Base-by-base conservation (phyloP, 2,113 vertebrate species). In the Forbesichthys agassizii region DNA sequence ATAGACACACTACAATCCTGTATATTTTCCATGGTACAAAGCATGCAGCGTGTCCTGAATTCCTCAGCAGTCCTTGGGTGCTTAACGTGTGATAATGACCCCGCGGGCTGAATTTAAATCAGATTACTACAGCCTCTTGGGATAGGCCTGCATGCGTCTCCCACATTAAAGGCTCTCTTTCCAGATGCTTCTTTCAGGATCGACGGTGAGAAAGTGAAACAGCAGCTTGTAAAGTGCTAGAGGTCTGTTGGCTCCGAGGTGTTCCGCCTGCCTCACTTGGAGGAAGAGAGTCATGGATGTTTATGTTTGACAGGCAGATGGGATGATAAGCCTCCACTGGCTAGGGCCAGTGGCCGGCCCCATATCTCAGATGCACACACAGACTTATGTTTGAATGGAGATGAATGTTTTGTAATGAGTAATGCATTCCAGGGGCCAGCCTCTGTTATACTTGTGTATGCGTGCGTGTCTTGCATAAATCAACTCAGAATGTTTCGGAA, bases 21-120 rank as follows among this genome's bases (percentile, higher is more conserved):
- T 71, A 33, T 55, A 46, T 59, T 48, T 59, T 49, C 14, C 64
- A 53, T 48, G 33, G 48, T 53, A 14, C 54, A 48, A 74, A 64
- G 58, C 16, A 81, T 67, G 9, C 62, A 61, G 33, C 6, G 13
- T 64, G 56, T 11, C 64, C 54, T 36, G 5, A 59, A 65, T 77
- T 85, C 55, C 76, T 81, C 69, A 47, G 9, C 61, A 80, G 64
- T 71, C 66, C 55, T 60, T 1, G 3, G 52, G 67, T 80, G 71
- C 71, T 85, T 64, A 86, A 73, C 47, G 52, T 78, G 77, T 49
- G 57, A 82, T 87, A 83, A 89, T 82, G 75, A 84, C 75, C 70
- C 69, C 5, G 33, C 55, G 2, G 69, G 77, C 80, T 86, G 84
- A 87, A 89, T 84, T 84, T 75, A 78, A 87, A 89, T 89, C 74